Evolutionary conservation across 2,888 invertebrate species (phyloP), one percentile per base, ranked within the genome.

Genomic region (Meta bourneti): DNA sequence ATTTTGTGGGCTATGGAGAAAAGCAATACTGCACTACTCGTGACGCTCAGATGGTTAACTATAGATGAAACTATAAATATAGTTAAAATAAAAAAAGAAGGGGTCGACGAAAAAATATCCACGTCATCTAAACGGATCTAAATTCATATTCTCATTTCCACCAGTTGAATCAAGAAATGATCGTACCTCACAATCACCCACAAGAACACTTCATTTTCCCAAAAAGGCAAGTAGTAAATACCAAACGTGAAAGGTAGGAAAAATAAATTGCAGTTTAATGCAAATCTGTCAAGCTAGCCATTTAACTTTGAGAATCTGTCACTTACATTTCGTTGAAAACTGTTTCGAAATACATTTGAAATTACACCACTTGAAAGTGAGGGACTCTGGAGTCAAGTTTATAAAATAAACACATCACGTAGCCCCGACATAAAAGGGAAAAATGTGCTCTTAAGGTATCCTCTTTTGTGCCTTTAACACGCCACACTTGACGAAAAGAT

Each of bases 401-500:
- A 61, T 61, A 61, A 61, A 61, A 61, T 61, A 61, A 61, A 61
- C 61, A 61, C 7, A 16, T 61, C 61, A 61, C 61, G 61, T 61
- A 61, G 61, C 61, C 11, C 61, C 11, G 61, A 61, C 61, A 61
- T 11, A 61, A 61, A 61, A 61, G 11, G 11, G 8, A 61, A 61
- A 61, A 61, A 7, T 5, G 7, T 61, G 61, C 61, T 61, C 8
- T 61, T 61, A 61, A 61, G 61, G 61, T 61, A 61, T 61, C 61
- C 61, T 61, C 61, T 61, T 61, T 16, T 61, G 16, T 61, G 61
- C 61, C 61, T 61, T 61, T 61, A 61, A 61, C 61, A 61, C 61
- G 61, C 8, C 51, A 51, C 72, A 72, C 79, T 87, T 87, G 87
- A 87, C 87, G 61, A 87, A 87, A 80, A 72, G 87, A 87, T 87